Conservation (phyloP, 2,888 invertebrate genomes). For the Carterocephalus palaemon region DNA sequence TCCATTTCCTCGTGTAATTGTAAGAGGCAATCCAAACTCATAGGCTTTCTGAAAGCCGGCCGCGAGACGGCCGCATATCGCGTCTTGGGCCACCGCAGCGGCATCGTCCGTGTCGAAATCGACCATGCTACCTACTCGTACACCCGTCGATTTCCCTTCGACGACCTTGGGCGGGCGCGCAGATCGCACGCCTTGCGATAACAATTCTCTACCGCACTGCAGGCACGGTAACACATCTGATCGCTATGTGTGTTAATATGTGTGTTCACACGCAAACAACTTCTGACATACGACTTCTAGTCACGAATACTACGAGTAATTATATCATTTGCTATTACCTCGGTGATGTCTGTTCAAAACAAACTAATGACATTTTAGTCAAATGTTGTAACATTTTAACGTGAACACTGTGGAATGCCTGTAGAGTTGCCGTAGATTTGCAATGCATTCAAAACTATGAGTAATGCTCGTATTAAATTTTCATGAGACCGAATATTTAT, state of each 20-base stretch:
- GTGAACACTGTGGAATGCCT: constrained; percentile 2
- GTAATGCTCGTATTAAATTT: constrained; percentile 54
- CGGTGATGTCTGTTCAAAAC: background rate
- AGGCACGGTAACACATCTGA: constrained; percentile 42
- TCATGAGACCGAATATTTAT: constrained; percentile 59
- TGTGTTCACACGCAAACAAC: constrained; percentile 15
- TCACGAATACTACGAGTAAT: background rate
- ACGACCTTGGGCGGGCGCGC: constrained; percentile 65
- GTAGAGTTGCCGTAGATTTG: constrained; percentile 12
- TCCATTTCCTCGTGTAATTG: constrained; percentile 44
- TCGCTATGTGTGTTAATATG: constrained; percentile 33
- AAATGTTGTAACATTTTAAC: background rate
- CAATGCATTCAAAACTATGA: constrained; percentile 42
- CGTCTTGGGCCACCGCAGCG: constrained; percentile 45
- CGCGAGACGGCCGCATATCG: constrained; percentile 63
- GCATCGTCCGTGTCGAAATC: constrained; percentile 54
- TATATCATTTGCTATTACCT: constrained; percentile 1
- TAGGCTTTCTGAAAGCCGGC: constrained; percentile 59
- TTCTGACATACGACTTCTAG: background rate
- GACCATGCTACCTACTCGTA: constrained; percentile 32
- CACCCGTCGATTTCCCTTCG: constrained; percentile 70
- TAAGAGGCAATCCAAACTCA: constrained; percentile 41
- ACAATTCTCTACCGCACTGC: constrained; percentile 48
- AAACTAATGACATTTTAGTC: background rate
- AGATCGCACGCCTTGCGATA: constrained; percentile 50